Evolutionary conservation across 1,140 invertebrate genomes (phyloP), one percentile per base, ranked within the genome.

Genomic region (Notospermus geniculatus): DNA sequence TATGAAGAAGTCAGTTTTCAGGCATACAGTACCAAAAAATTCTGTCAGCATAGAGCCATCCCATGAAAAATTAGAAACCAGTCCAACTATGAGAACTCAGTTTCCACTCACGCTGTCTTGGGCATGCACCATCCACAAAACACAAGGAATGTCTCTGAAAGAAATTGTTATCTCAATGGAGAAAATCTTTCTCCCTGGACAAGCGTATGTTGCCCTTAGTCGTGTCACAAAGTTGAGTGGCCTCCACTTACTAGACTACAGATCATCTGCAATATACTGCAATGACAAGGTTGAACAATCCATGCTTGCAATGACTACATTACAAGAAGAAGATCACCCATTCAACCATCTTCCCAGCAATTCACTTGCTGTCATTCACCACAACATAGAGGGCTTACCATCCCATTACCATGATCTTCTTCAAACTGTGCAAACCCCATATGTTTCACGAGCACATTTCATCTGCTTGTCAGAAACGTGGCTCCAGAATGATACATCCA

Each of bases 391-490:
- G n/a, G n/a, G n/a, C n/a, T n/a, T n/a, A n/a, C n/a, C n/a, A n/a
- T n/a, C n/a, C n/a, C n/a, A n/a, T n/a, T n/a, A n/a, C n/a, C n/a
- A n/a, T n/a, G n/a, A n/a, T n/a, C n/a, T n/a, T n/a, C n/a, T n/a
- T n/a, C n/a, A n/a, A n/a, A n/a, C n/a, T n/a, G n/a, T n/a, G n/a
- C n/a, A n/a, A n/a, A n/a, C n/a, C n/a, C n/a, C n/a, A n/a, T n/a
- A n/a, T n/a, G n/a, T n/a, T n/a, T n/a, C n/a, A n/a, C n/a, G n/a
- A n/a, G 22, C n/a, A n/a, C n/a, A n/a, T n/a, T n/a, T n/a, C n/a
- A n/a, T n/a, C n/a, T n/a, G n/a, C n/a, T n/a, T n/a, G 46, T 60
- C 19, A 60, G 61, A n/a, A 60, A 50, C 4, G 43, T 54, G 32
- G 58, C 55, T 23, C 13, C 57, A 2, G 23, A 57, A 11, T 45